Base-by-base conservation (phyloP, 2,888 invertebrate genomes). In the Tiliacea aurago region DNA sequence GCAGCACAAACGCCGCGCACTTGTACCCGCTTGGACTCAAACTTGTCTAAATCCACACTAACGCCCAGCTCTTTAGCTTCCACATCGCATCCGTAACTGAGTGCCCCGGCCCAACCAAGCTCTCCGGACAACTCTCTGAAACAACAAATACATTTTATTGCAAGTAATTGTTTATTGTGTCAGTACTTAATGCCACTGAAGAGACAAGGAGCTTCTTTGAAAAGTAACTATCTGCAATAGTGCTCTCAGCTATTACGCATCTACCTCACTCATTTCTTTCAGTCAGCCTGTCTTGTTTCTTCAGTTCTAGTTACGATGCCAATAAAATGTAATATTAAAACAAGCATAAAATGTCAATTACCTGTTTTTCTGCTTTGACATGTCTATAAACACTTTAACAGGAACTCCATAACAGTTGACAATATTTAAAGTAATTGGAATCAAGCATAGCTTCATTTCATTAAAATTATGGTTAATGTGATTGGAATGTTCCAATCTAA, bases 381-480 rank as follows among this genome's bases (percentile, higher is more conserved):
- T 97, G 86, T 97, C 97, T 72, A 98, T 95, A 88, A 96, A 97
- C 41, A 97, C 97, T 77, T 96, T 94, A 28, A 98, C 95, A 18
- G 95, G 92, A 68, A 96, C 94, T 72, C 96, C 96, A 70, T 97
- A 97, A 91, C 97, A 97, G 91, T 98, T 98, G 76, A 98, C 97
- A 82, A 98, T 92, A 78, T 97, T 96, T 83, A 98, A 94, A 73
- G 96, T 97, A 4, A 98, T 97, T 37, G 98, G 98, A 80, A 98
- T 96, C 80, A 97, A 92, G 89, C 98, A 98, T 75, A 98, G 89
- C 86, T 96, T 97, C 73, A 92, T 96, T 75, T 92, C 92, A 53
- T 93, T 91, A 88, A 98, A 98, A 90, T 97, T 95, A 91, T 98
- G 98, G 64, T 92, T 90, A 33, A 97, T 95, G 73, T 96, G 91